These are phyloP conservation scores for Cetoscarus ocellatus DNA, from an alignment of 2,797 vertebrate species.

Conservation along the genomic window DNA sequence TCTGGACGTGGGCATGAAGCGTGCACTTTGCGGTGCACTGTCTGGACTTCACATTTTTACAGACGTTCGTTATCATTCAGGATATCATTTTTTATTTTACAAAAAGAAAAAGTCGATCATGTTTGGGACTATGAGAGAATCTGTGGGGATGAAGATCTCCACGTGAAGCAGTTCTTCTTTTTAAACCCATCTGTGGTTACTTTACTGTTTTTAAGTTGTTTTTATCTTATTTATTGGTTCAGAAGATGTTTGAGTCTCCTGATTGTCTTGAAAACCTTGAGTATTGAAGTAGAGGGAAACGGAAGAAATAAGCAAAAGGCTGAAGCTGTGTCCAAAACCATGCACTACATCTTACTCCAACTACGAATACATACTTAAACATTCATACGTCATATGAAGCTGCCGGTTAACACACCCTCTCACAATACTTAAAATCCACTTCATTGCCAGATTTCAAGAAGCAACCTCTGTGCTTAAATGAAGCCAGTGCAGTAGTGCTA, in stretches of 20 bases:
- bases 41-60: slow-evolving; percentile 21
- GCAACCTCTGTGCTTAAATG: no score
- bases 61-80: slow-evolving; percentile 23
- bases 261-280: slow-evolving; percentile 66
- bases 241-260: slow-evolving; percentile 54
- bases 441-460: no score
- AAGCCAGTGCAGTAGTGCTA: no score
- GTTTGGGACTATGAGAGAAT: slow-evolving; percentile 22
- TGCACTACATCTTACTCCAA: no score
- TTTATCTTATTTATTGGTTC: slow-evolving; percentile 84
- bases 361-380: no score
- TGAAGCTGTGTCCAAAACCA: neutral
- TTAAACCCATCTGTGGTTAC: slow-evolving; percentile 52
- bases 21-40: slow-evolving; percentile 45
- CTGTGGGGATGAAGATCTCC: slow-evolving; percentile 42
- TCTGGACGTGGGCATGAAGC: slow-evolving; percentile 32
- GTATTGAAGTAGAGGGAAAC: slow-evolving; percentile 52
- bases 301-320: slow-evolving; percentile 30
- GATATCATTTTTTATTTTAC: slow-evolving; percentile 46
- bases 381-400: no score
- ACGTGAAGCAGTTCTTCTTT: slow-evolving; percentile 34
- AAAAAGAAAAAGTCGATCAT: slow-evolving; percentile 31
- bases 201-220: slow-evolving; percentile 63
- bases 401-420: no score
- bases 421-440: no score